Percentiles rank a stretch among this genome's conserved stretches.
Evolutionary conservation across 2,797 vertebrate genomes (phyloP).

Genomic region (Salarias fasciatus): DNA sequence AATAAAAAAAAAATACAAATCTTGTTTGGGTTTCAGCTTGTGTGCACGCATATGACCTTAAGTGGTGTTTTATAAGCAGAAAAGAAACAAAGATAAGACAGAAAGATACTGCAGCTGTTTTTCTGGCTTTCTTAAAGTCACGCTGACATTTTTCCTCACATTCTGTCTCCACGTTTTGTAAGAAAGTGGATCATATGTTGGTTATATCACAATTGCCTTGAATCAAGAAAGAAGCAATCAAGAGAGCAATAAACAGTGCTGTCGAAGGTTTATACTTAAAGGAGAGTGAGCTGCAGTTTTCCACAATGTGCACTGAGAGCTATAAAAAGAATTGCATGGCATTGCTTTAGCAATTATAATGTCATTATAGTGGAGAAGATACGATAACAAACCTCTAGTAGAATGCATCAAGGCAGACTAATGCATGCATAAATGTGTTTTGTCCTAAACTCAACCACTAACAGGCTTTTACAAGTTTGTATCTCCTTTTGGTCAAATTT

Average conservation of each 20-base stretch:
- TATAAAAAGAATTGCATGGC: background rate
- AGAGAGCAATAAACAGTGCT: background rate
- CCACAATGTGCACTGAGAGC: conserved; percentile 24
- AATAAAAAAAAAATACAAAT: background rate
- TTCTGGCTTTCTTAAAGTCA: conserved; percentile 28
- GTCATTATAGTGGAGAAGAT: conserved; percentile 1
- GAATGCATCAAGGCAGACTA: conserved; percentile 3
- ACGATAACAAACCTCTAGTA: background rate
- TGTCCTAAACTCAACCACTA: background rate
- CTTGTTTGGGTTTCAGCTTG: background rate
- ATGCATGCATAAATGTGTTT: background rate
- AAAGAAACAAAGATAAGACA: background rate
- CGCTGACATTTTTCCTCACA: conserved; percentile 30
- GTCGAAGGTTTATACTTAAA: conserved; percentile 39
- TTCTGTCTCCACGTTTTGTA: conserved; percentile 39
- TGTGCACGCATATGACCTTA: background rate
- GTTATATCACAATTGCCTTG: conserved; percentile 16
- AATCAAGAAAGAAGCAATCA: conserved; percentile 48
- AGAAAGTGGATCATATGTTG: conserved; percentile 28
- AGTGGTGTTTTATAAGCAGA: background rate
- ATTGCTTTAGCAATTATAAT: conserved; percentile 19
- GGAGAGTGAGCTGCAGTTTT: conserved; percentile 21
- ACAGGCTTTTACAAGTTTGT: no score
- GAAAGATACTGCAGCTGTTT: conserved; percentile 17
- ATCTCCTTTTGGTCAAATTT: conserved; percentile 16